These are phyloP conservation scores for Forbesichthys agassizii DNA, from an alignment of 2,113 vertebrate genomes.

Conservation along the genomic window DNA sequence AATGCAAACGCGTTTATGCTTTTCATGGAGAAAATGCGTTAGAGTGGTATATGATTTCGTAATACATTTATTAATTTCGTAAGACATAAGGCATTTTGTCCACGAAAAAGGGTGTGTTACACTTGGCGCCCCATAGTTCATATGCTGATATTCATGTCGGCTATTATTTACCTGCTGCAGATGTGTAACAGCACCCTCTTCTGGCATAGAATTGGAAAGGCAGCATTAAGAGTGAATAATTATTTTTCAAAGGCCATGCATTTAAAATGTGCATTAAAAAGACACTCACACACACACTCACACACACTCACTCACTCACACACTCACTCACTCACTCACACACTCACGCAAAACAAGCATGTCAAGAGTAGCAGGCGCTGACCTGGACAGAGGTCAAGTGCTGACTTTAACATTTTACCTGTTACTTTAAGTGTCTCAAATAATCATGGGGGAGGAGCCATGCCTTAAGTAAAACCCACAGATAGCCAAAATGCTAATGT, in stretches of 20 bases:
- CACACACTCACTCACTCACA: too few species aligned
- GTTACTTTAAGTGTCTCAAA: slow-evolving; percentile 50
- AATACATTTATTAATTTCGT: too few species aligned
- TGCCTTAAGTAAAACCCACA: too few species aligned
- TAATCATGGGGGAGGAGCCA: slow-evolving; percentile 12
- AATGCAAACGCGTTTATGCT: too few species aligned
- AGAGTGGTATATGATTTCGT: too few species aligned
- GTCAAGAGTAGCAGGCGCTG: neutral
- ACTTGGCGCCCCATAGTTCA: too few species aligned
- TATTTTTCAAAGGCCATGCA: neutral
- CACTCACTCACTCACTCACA: neutral
- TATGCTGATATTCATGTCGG: neutral
- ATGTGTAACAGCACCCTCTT: slow-evolving; percentile 19
- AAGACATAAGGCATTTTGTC: too few species aligned
- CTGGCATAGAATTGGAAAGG: slow-evolving; percentile 24
- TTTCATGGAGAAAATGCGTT: too few species aligned
- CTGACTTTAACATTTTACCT: too few species aligned
- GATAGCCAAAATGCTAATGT: too few species aligned
- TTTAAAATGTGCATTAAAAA: neutral
- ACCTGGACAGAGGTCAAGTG: slow-evolving; percentile 8
- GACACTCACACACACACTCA: neutral
- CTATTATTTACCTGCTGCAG: neutral
- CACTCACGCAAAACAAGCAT: neutral
- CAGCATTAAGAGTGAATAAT: neutral
- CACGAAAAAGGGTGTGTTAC: too few species aligned